A percentile compares a stretch with the other conserved stretches of the same genome.
Evolutionary conservation across 2,113 vertebrate genomes (phyloP).

Genomic region (Hippocampus guttulatus): DNA sequence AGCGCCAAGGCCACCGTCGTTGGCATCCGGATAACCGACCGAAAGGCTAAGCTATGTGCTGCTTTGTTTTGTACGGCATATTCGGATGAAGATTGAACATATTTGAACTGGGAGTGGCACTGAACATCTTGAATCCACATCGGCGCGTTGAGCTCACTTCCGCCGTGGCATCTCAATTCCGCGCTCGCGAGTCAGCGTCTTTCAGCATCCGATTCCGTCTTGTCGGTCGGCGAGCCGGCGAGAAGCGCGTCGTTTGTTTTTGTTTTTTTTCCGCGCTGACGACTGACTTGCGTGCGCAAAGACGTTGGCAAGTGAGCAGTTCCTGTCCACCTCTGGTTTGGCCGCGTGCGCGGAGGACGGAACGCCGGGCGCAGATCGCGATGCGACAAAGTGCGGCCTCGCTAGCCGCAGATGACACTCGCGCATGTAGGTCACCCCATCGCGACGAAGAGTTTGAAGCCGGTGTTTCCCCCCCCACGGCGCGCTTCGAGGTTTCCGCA

Average conservation of each 20-base stretch:
- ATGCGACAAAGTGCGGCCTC: slow-evolving; percentile 19
- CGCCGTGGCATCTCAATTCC: not conserved
- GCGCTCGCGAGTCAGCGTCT: not conserved
- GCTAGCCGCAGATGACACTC: slow-evolving; percentile 26
- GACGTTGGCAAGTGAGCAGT: slow-evolving; percentile 49
- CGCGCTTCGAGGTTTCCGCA: slow-evolving; percentile 31
- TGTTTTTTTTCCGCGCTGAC: slow-evolving; percentile 23
- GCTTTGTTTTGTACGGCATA: too few species aligned
- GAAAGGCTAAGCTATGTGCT: too few species aligned
- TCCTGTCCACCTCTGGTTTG: slow-evolving; percentile 41
- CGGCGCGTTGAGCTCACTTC: too few species aligned
- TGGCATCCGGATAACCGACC: too few species aligned
- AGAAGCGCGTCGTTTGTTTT: slow-evolving; percentile 22
- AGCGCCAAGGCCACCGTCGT: too few species aligned
- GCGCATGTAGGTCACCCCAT: slow-evolving; percentile 58
- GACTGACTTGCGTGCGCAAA: slow-evolving; percentile 46
- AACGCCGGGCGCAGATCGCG: slow-evolving; percentile 23
- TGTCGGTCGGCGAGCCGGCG: slow-evolving; percentile 2
- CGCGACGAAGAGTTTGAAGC: slow-evolving; percentile 31
- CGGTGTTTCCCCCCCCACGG: slow-evolving; percentile 48
- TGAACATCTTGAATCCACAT: too few species aligned
- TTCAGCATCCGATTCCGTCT: not conserved
- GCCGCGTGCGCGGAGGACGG: slow-evolving; percentile 29
- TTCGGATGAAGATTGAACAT: too few species aligned
- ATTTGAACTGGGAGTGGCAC: too few species aligned